Conservation (phyloP, 2,113 vertebrate species). For the Oreochromis niloticus region DNA sequence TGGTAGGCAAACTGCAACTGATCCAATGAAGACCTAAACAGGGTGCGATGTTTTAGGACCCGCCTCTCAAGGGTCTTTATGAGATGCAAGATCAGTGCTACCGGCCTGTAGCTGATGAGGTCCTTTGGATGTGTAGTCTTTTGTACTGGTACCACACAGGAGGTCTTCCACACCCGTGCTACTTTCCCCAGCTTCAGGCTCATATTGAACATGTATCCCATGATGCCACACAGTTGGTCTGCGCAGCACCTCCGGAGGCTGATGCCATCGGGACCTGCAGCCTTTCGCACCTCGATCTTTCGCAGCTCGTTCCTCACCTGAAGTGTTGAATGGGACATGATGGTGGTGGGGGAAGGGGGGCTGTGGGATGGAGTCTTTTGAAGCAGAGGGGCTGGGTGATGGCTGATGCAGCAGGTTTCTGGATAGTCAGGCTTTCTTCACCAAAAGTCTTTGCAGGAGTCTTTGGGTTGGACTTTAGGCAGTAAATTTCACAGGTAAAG, state of each 20-base stretch:
- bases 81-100: not conserved
- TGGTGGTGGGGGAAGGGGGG: not conserved
- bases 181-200: not conserved
- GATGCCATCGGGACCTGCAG: not conserved
- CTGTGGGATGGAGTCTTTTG: not conserved
- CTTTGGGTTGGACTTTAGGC: not conserved
- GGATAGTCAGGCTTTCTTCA: not conserved
- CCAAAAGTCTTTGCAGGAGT: not conserved
- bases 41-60: not conserved
- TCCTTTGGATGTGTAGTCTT: not conserved
- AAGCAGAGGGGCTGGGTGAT: not conserved
- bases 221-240: not conserved
- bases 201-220: not conserved
- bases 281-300: not conserved
- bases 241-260: not conserved
- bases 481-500: not conserved
- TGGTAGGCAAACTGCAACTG: not conserved
- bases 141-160: not conserved
- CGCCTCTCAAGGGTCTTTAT: accelerated
- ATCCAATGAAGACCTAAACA: not conserved
- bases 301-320: not conserved
- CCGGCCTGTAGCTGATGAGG: not conserved
- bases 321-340: not conserved
- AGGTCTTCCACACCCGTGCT: not conserved
- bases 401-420: not conserved